Evolutionary conservation across 2,113 vertebrate genomes (phyloP).

Genomic region (Laticauda laticaudata): DNA sequence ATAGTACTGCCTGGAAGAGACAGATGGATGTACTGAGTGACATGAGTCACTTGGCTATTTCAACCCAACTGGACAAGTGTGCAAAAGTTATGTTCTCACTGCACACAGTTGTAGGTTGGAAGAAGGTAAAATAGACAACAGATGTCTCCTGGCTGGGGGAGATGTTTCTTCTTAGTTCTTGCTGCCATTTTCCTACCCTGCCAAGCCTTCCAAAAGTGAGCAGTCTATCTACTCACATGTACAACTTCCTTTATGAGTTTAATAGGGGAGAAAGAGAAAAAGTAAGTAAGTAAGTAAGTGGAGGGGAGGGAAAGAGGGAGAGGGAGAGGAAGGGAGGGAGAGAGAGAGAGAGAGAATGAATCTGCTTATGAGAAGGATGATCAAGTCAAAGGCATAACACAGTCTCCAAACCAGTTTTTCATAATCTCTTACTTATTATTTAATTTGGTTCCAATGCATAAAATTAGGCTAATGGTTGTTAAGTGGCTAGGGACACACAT

Average conservation of each 20-base stretch:
- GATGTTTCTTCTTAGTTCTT: slow-evolving; percentile 28
- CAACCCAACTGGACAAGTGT: background rate
- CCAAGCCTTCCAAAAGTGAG: background rate
- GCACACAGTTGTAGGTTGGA: background rate
- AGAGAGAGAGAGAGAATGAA: slow-evolving; percentile 43
- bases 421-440: slow-evolving; percentile 79
- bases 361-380: slow-evolving; percentile 71
- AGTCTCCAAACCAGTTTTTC: slow-evolving; percentile 76
- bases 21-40: slow-evolving; percentile 58
- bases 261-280: slow-evolving; percentile 70
- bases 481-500: slow-evolving; percentile 76
- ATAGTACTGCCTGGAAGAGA: slow-evolving; percentile 58
- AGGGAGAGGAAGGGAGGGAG: too few relatives aligned
- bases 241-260: slow-evolving; percentile 54
- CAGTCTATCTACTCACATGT: background rate
- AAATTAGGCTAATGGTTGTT: slow-evolving; percentile 82
- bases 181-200: background rate
- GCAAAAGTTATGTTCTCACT: background rate
- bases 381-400: slow-evolving; percentile 67
- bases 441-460: slow-evolving; percentile 76
- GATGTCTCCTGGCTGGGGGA: background rate
- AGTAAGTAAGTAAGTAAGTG: slow-evolving; percentile 11
- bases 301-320: slow-evolving; percentile 49
- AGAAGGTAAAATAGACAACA: rapidly evolving
- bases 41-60: slow-evolving; percentile 55